Evolutionary conservation across 1,140 invertebrate genomes (phyloP).

Genomic region (Aphidius gifuensis): DNA sequence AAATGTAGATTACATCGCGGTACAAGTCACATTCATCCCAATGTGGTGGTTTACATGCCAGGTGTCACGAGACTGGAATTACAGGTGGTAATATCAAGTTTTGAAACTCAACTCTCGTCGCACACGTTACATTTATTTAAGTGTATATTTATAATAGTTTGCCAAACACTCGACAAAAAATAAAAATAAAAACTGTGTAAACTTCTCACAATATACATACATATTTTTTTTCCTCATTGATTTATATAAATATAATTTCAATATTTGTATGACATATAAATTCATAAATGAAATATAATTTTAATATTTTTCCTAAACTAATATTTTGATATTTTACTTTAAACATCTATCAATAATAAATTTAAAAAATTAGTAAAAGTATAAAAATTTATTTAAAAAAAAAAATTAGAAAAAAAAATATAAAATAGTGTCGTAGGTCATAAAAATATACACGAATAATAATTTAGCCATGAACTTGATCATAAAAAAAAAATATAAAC

Average conservation of each 20-base stretch:
- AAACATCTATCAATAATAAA: neutral
- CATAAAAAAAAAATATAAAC: conserved; percentile 21
- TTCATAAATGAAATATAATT: no score
- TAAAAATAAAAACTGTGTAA: conserved; percentile 18
- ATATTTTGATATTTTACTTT: no score
- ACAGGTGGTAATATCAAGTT: neutral
- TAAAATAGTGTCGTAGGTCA: conserved; percentile 50
- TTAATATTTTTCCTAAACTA: no score
- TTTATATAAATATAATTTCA: no score
- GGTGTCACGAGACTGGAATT: conserved; percentile 4
- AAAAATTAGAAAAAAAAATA: conserved; percentile 6
- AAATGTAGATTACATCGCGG: no score
- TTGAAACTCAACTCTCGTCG: neutral
- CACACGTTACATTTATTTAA: neutral
- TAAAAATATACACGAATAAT: conserved; percentile 19
- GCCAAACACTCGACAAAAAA: conserved; percentile 27
- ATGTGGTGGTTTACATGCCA: neutral
- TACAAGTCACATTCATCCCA: neutral
- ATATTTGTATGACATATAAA: no score
- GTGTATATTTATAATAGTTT: neutral
- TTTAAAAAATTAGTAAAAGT: conserved; percentile 9
- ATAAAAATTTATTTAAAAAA: conserved; percentile 17
- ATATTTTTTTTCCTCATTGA: no score
- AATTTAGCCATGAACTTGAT: no score
- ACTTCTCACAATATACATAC: neutral